A percentile compares a stretch with the other conserved stretches of the same genome.
Evolutionary conservation across 2,888 invertebrate genomes (phyloP).

Genomic region (Baronia brevicornis): DNA sequence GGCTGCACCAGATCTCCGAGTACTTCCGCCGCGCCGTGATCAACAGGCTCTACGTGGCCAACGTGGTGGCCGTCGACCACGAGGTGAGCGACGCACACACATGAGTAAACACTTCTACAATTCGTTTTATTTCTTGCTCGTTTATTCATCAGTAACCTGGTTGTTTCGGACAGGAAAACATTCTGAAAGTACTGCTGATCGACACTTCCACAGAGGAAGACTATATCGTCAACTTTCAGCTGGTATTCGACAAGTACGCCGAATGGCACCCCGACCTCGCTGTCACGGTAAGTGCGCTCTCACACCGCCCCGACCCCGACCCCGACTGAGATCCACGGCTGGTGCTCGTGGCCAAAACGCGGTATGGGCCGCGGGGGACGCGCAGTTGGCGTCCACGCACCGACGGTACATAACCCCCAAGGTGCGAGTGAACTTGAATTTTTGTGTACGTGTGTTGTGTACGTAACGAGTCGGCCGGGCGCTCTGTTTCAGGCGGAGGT

Average conservation of each 20-base stretch:
- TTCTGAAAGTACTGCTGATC: constrained; percentile 60
- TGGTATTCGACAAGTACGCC: constrained; percentile 69
- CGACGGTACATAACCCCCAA: constrained; percentile 17
- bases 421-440: constrained; percentile 14
- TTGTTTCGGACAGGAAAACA: constrained; percentile 42
- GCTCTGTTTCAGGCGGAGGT: constrained; percentile 56
- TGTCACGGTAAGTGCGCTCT: constrained; percentile 40
- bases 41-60: constrained; percentile 48
- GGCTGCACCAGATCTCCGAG: constrained; percentile 55
- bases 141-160: not conserved
- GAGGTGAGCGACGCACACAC: constrained; percentile 22
- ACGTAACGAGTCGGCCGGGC: constrained; percentile 20
- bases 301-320: constrained; percentile 9
- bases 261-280: constrained; percentile 38
- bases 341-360: constrained; percentile 11
- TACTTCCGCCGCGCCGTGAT: constrained; percentile 50
- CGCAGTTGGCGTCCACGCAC: constrained; percentile 12
- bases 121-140: not conserved
- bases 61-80: constrained; percentile 33
- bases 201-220: constrained; percentile 66
- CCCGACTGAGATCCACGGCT: constrained; percentile 8
- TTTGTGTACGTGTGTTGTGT: not conserved
- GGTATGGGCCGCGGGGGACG: constrained; percentile 6
- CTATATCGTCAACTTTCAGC: constrained; percentile 59
- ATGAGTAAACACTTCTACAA: too few relatives aligned